phyloP scores from a whole-genome alignment of 1,140 invertebrate species.

The Neotoxoptera formosana region DNA sequence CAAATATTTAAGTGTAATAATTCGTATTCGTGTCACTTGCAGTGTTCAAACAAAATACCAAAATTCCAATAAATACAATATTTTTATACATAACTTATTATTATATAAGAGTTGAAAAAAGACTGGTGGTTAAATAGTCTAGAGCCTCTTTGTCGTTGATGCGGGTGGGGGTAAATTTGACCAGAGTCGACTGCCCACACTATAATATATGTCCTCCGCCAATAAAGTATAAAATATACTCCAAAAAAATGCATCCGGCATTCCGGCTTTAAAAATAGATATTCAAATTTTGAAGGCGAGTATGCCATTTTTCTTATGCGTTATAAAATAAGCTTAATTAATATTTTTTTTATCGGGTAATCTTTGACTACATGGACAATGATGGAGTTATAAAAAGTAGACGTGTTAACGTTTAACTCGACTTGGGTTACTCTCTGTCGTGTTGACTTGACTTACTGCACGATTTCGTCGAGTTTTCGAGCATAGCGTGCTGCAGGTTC shows the following conservation, averaged over 20 bases:
- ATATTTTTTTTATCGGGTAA: neutral
- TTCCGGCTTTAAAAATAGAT: neutral
- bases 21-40: neutral
- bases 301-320: neutral
- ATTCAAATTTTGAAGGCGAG: neutral
- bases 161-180: neutral
- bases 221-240: neutral
- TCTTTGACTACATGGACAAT: neutral
- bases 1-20: neutral
- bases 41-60: no score
- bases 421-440: neutral
- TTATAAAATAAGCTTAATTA: neutral
- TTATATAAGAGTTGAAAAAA: neutral
- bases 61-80: neutral
- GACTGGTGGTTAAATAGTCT: neutral
- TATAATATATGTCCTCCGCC: neutral
- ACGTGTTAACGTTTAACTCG: neutral
- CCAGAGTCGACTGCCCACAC: neutral
- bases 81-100: neutral
- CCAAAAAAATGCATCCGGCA: no score
- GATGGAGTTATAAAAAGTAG: neutral
- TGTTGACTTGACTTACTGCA: neutral
- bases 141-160: neutral
- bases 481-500: neutral
- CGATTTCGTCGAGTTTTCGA: neutral